These are phyloP conservation scores for Silvanus unidentatus DNA, from an alignment of 2,888 invertebrate species.

Conservation along the genomic window DNA sequence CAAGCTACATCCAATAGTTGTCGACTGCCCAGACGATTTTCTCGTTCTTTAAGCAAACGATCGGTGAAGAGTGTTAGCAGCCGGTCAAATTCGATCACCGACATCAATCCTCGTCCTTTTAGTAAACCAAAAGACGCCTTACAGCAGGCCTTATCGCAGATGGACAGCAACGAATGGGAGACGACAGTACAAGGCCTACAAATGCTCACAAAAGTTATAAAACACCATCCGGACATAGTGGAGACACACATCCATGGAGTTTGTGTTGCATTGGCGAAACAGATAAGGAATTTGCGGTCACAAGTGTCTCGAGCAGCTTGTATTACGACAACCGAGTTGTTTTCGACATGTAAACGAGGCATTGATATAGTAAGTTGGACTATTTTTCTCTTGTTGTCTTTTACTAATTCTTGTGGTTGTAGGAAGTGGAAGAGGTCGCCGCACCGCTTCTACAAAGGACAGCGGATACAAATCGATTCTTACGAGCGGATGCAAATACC, in stretches of 20 bases:
- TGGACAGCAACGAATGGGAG: conserved; percentile 77
- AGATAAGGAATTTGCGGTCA: conserved; percentile 85
- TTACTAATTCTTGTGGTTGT: too few species aligned
- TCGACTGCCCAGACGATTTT: conserved; percentile 25
- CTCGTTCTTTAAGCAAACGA: conserved; percentile 21
- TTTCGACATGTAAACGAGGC: conserved; percentile 50
- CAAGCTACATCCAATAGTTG: conserved; percentile 19
- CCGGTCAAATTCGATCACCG: neutral
- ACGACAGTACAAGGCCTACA: conserved; percentile 64
- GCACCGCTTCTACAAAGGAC: conserved; percentile 77
- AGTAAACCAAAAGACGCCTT: conserved; percentile 62
- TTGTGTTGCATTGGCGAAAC: conserved; percentile 64
- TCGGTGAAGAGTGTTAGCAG: conserved; percentile 17
- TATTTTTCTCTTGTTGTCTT: conserved; percentile 7
- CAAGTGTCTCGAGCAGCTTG: conserved; percentile 89
- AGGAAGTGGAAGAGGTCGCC: conserved; percentile 83
- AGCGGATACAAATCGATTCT: conserved; percentile 90
- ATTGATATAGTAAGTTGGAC: conserved; percentile 54
- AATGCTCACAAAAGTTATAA: conserved; percentile 61
- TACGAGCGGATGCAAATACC: conserved; percentile 80
- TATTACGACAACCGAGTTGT: conserved; percentile 73
- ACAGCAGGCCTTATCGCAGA: conserved; percentile 56
- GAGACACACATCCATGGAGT: conserved; percentile 63
- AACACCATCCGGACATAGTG: conserved; percentile 58
- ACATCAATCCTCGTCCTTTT: conserved; percentile 42